phyloP scores from a whole-genome alignment of 2,113 vertebrate species.

The Crotalus helleri region DNA sequence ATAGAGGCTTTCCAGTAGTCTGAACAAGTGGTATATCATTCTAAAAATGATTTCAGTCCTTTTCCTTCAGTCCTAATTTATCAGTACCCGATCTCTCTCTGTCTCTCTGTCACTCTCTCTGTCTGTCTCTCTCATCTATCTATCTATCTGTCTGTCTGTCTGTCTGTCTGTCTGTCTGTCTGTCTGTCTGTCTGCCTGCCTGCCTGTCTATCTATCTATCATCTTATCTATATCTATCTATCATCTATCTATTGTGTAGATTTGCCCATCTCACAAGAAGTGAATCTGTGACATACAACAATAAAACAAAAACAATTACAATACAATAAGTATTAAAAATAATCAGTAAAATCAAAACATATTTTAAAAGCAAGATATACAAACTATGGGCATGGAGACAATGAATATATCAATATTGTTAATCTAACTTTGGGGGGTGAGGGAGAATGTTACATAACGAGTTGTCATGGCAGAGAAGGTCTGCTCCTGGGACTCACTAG shows the following conservation, averaged over 20 bases:
- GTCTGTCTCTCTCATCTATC: too few species aligned
- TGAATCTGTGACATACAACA: neutral
- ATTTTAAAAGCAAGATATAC: neutral
- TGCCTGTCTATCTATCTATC: too few species aligned
- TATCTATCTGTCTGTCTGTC: too few species aligned
- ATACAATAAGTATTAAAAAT: neutral
- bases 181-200: too few species aligned
- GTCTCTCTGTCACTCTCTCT: too few species aligned
- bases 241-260: neutral
- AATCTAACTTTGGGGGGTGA: neutral
- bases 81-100: neutral
- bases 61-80: neutral
- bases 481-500: neutral
- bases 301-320: neutral
- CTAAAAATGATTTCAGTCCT: neutral
- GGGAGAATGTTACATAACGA: neutral
- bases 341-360: neutral
- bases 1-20: neutral
- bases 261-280: neutral
- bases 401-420: neutral
- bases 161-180: too few species aligned
- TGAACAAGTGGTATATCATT: neutral
- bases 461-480: neutral
- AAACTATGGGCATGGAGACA: neutral
- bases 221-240: too few species aligned